Evolutionary conservation across 2,113 vertebrate genomes (phyloP).

Genomic region (Chiloscyllium plagiosum): DNA sequence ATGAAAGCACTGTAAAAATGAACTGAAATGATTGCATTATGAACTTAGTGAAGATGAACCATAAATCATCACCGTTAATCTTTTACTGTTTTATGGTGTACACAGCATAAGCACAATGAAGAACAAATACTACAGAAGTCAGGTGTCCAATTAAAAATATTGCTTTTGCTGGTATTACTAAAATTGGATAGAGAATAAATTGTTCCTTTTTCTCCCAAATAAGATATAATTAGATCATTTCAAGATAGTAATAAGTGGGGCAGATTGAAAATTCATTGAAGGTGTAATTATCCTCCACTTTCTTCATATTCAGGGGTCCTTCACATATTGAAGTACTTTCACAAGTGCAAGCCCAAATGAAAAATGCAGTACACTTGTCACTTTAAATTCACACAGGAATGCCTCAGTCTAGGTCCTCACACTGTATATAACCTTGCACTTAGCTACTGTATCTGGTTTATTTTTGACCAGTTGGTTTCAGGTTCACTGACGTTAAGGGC

Average conservation of each 20-base stretch:
- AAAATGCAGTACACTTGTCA: neutral
- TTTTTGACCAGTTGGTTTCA: neutral
- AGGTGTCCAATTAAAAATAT: conserved; percentile 29
- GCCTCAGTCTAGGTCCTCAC: neutral
- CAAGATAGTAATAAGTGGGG: neutral
- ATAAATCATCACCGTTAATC: neutral
- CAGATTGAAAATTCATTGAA: neutral
- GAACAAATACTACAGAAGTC: conserved; percentile 18
- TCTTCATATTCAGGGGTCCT: conserved; percentile 17
- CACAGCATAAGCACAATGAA: conserved; percentile 22
- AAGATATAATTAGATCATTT: neutral
- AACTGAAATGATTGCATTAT: conserved; percentile 12
- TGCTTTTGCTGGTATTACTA: conserved; percentile 31
- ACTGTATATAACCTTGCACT: neutral
- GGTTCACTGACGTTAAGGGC: neutral
- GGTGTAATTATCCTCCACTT: neutral
- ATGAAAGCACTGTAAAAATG: conserved; percentile 32
- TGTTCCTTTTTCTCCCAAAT: conserved; percentile 11
- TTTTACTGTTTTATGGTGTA: conserved; percentile 20
- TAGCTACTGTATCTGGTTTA: neutral
- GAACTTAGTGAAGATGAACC: conserved; percentile 24
- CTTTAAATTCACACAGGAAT: conserved; percentile 19
- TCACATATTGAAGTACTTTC: neutral
- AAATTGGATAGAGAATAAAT: conserved; percentile 15
- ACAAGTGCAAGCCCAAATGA: neutral